These are phyloP conservation scores for Hexactinellida sp. DNA, from an alignment of 37 sponge, comb jelly and placozoan species.

Conservation along the genomic window DNA sequence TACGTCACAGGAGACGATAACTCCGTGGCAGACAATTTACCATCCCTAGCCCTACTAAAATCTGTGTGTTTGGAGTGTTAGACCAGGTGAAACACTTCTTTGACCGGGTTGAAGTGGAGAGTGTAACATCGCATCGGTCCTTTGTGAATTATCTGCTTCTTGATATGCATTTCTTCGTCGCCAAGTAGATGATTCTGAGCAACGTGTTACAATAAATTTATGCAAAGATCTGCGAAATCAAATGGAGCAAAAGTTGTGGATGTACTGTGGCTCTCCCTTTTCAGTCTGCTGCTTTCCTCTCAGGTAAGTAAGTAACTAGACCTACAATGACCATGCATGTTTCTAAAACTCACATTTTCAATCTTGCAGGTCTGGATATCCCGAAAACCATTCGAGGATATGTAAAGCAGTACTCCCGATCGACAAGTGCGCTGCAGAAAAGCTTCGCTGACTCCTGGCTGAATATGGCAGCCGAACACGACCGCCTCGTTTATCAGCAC, in stretches of 20 bases:
- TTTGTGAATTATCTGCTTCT: neutral
- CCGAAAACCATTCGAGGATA: neutral
- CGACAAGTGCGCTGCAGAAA: neutral
- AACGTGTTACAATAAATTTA: neutral
- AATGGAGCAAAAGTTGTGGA: neutral
- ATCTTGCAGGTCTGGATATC: neutral
- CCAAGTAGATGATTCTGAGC: conserved; percentile 5
- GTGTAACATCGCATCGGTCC: conserved; percentile 3
- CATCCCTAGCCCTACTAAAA: conserved; percentile 13
- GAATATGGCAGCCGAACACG: neutral
- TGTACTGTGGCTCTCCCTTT: conserved; percentile 12
- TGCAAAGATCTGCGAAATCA: neutral
- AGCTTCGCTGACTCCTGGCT: neutral
- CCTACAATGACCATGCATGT: neutral
- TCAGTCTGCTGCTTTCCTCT: conserved; percentile 16
- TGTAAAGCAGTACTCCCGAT: conserved; percentile 2
- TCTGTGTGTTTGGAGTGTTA: neutral
- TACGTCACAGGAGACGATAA: neutral
- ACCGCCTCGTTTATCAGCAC: conserved; percentile 7
- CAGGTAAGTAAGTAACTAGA: neutral
- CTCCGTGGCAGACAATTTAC: neutral
- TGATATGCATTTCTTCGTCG: neutral
- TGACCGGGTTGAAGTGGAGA: neutral
- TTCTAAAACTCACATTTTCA: neutral
- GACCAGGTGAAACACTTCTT: neutral